A percentile compares a stretch with the other conserved stretches of the same genome.
Evolutionary conservation across 2,797 vertebrate species (phyloP).

Genomic region (Choloepus didactylus): DNA sequence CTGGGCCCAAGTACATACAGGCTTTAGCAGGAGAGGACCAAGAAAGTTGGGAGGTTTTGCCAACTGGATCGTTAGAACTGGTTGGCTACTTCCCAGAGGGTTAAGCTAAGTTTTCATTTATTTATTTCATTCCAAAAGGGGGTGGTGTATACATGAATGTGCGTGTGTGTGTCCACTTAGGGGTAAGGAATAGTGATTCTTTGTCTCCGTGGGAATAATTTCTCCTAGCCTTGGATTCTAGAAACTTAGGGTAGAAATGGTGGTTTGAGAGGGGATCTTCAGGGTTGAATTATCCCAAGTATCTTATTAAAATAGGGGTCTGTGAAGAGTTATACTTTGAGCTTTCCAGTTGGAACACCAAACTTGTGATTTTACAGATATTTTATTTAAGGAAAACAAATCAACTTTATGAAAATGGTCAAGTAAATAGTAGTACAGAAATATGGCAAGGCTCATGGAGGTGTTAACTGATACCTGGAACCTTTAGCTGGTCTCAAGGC

Average conservation of each 20-base stretch:
- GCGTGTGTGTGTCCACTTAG: neutral
- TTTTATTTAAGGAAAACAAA: conserved; percentile 51
- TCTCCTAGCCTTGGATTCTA: neutral
- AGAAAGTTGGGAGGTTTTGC: neutral
- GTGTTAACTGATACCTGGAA: neutral
- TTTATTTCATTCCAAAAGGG: conserved; percentile 49
- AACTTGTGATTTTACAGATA: conserved; percentile 29
- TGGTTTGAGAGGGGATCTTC: neutral
- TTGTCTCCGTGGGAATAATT: neutral
- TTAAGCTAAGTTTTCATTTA: conserved; percentile 43
- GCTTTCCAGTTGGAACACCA: conserved; percentile 55
- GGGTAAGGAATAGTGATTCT: neutral
- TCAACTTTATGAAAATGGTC: conserved; percentile 2
- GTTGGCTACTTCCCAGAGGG: conserved; percentile 16
- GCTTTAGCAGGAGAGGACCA: neutral
- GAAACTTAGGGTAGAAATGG: neutral
- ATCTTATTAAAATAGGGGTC: conserved; percentile 35
- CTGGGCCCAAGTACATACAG: neutral
- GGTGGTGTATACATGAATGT: neutral
- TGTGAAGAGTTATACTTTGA: neutral
- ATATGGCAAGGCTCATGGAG: neutral
- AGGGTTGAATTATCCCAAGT: conserved; percentile 22
- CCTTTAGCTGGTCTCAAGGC: neutral
- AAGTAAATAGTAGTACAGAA: conserved; percentile 28
- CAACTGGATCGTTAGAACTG: neutral